These are phyloP conservation scores for Drosophila nebulosa DNA, from an alignment of 1,140 invertebrate species.

Conservation along the genomic window DNA sequence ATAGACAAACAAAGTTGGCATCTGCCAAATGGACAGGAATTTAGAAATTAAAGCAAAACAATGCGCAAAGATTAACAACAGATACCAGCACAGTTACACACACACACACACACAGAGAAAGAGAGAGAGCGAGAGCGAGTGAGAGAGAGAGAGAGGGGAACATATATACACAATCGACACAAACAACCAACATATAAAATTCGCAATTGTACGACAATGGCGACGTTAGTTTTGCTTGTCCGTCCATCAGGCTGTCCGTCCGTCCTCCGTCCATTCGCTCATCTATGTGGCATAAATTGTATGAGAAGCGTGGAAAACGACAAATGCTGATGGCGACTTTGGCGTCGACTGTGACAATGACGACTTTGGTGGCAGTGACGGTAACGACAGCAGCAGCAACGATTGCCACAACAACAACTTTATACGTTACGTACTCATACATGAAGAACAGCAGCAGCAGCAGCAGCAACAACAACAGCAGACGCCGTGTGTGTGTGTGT, in stretches of 20 bases:
- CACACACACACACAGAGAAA: conserved; percentile 10
- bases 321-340: conserved; percentile 43
- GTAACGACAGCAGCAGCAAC: conserved; percentile 22
- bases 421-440: neutral
- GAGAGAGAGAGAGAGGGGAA: neutral
- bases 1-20: conserved; percentile 61
- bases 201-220: conserved; percentile 22
- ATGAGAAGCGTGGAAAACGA: conserved; percentile 33
- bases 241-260: neutral
- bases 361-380: conserved; percentile 40
- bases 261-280: neutral
- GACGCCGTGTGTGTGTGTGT: neutral
- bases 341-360: conserved; percentile 45
- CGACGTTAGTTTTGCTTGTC: conserved; percentile 10
- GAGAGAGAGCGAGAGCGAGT: neutral
- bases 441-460: neutral
- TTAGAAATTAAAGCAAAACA: conserved; percentile 79
- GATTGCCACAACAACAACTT: conserved; percentile 10
- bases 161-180: conserved; percentile 33
- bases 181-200: conserved; percentile 46
- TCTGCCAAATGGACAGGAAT: conserved; percentile 75
- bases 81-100: conserved; percentile 36
- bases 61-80: conserved; percentile 73
- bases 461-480: conserved; percentile 6
- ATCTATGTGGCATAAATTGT: conserved; percentile 52